A percentile compares a stretch with the other conserved stretches of the same genome.
Conservation (phyloP, 2,888 invertebrate genomes). For the Cantharis nigra region DNA sequence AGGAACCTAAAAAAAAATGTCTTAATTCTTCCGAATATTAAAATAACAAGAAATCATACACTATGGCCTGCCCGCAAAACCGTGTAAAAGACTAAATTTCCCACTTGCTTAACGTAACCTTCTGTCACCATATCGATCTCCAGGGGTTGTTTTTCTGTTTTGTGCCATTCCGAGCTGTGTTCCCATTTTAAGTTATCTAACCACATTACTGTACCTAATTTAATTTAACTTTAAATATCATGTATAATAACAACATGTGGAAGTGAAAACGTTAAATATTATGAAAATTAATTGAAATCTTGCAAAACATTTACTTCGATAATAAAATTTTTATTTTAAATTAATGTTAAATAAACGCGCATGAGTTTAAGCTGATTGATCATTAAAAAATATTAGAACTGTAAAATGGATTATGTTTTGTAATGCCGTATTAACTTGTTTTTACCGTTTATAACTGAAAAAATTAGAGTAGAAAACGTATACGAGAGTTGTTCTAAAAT, state of each 20-base stretch:
- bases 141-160: slow-evolving; percentile 63
- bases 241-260: slow-evolving; percentile 1
- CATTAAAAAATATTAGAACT: background rate
- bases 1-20: slow-evolving; percentile 36
- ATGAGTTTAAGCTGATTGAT: background rate
- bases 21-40: background rate
- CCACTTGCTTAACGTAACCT: slow-evolving; percentile 72
- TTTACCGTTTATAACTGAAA: background rate
- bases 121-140: slow-evolving; percentile 67
- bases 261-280: background rate
- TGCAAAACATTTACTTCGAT: background rate
- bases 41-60: slow-evolving; percentile 55
- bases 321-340: background rate
- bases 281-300: background rate
- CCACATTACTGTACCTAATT: slow-evolving; percentile 73
- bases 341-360: background rate
- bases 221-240: background rate
- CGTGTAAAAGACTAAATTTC: slow-evolving; percentile 77
- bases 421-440: background rate
- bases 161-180: slow-evolving; percentile 67
- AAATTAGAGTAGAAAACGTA: background rate
- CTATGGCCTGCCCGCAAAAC: slow-evolving; percentile 80
- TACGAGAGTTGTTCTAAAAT: background rate
- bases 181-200: slow-evolving; percentile 72
- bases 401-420: background rate